Percentiles rank a stretch among this genome's conserved stretches.
Conservation (phyloP, 2,888 invertebrate species). For the Clistopyga incitator region DNA sequence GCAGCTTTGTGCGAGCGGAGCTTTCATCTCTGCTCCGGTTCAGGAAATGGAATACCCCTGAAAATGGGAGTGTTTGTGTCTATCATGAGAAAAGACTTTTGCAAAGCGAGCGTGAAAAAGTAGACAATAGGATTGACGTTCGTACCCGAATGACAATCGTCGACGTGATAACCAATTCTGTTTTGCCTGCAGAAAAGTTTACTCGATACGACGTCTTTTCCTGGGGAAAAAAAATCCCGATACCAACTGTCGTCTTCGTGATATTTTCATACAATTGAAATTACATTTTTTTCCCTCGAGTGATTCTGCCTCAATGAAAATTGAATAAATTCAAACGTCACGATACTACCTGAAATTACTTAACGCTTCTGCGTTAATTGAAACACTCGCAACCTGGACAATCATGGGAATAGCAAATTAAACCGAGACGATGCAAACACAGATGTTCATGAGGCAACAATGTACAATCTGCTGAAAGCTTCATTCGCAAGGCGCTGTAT, state of each 20-base stretch:
- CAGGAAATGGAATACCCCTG: neutral
- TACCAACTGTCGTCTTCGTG: too few relatives aligned
- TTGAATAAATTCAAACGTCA: neutral
- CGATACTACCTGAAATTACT: neutral
- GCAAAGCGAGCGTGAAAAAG: neutral
- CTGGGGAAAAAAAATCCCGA: neutral
- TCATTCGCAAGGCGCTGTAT: neutral
- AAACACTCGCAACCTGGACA: neutral
- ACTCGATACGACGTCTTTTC: neutral
- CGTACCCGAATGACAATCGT: neutral
- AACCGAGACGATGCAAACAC: neutral
- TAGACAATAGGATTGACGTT: neutral
- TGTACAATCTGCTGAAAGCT: constrained; percentile 1
- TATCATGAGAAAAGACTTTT: neutral
- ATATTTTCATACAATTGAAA: too few relatives aligned
- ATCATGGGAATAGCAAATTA: neutral
- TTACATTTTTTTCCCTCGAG: neutral
- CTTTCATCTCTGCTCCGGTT: neutral
- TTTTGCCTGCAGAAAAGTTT: neutral
- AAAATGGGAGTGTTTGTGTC: neutral
- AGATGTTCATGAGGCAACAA: neutral
- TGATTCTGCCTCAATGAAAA: neutral
- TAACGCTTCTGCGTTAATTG: neutral
- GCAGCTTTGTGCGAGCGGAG: neutral
- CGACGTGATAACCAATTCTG: neutral